Conservation (phyloP, 2,888 invertebrate genomes). For the Orthonevra nobilis region DNA sequence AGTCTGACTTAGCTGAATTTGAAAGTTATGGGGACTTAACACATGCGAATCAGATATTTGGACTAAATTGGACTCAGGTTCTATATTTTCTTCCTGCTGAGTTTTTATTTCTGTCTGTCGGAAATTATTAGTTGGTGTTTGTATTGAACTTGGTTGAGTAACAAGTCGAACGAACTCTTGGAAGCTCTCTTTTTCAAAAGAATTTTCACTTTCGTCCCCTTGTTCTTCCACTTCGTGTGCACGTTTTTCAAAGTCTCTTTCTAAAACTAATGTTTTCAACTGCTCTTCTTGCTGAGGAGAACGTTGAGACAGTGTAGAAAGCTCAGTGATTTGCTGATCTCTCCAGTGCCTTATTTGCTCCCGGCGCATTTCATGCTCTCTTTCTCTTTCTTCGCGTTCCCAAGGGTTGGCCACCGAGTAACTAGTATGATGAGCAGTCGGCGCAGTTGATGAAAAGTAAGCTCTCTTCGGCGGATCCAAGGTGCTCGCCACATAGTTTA, state of each 20-base stretch:
- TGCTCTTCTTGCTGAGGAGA: constrained; percentile 92
- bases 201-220: constrained; percentile 84
- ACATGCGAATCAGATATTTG: constrained; percentile 3
- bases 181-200: constrained; percentile 79
- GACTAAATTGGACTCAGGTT: background rate
- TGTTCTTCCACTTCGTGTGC: constrained; percentile 89
- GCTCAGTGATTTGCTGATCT: constrained; percentile 92
- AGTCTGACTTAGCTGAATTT: constrained; percentile 54
- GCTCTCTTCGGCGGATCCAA: constrained; percentile 88
- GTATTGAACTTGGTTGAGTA: constrained; percentile 79
- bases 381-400: constrained; percentile 96
- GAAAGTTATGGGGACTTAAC: constrained; percentile 73
- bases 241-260: constrained; percentile 95
- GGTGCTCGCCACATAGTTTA: constrained; percentile 86
- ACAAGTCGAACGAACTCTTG: constrained; percentile 82
- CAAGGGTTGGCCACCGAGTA: constrained; percentile 87
- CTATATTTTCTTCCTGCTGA: constrained; percentile 71
- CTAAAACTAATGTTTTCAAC: constrained; percentile 92
- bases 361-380: constrained; percentile 85
- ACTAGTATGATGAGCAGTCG: constrained; percentile 72
- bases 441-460: constrained; percentile 82
- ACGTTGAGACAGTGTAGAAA: constrained; percentile 86
- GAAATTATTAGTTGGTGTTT: constrained; percentile 80
- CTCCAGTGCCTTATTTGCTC: constrained; percentile 90
- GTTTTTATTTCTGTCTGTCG: constrained; percentile 79